phyloP scores from a whole-genome alignment of 2,888 invertebrate species.

The Neocrepidodera transversa region DNA sequence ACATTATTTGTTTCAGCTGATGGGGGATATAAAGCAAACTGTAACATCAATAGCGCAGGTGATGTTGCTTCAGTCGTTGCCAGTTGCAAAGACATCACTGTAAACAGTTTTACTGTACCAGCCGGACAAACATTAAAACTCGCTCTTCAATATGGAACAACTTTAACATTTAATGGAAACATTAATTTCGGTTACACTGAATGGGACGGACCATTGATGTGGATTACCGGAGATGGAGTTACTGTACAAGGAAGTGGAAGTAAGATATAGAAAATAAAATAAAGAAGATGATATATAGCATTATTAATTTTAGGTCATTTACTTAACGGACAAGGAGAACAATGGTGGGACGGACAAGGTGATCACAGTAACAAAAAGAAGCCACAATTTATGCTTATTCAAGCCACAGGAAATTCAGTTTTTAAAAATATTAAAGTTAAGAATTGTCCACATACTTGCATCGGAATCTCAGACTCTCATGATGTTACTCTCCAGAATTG shows the following conservation, averaged over 20 bases:
- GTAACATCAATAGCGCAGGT: constrained; percentile 11
- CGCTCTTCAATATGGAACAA: constrained; percentile 28
- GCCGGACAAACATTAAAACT: constrained; percentile 35
- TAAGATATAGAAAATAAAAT: neutral
- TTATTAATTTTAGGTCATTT: neutral
- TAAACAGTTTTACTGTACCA: constrained; percentile 35
- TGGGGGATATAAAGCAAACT: neutral
- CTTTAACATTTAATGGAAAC: constrained; percentile 33
- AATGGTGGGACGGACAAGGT: constrained; percentile 26
- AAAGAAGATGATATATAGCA: neutral
- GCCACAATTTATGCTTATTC: constrained; percentile 15
- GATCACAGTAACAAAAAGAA: constrained; percentile 20
- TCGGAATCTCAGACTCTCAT: constrained; percentile 11
- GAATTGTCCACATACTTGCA: constrained; percentile 22
- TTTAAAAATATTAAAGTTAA: constrained; percentile 24
- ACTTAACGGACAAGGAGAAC: constrained; percentile 15
- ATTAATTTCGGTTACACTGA: constrained; percentile 30
- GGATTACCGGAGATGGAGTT: constrained; percentile 34
- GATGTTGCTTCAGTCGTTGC: constrained; percentile 22
- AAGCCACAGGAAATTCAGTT: constrained; percentile 19
- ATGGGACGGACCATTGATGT: constrained; percentile 37
- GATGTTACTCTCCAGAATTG: constrained; percentile 9
- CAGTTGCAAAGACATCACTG: constrained; percentile 34
- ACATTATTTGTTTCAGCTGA: neutral
- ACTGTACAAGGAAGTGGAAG: constrained; percentile 32